phyloP scores from a whole-genome alignment of 2,113 vertebrate species.

The Malurus cyaneus region DNA sequence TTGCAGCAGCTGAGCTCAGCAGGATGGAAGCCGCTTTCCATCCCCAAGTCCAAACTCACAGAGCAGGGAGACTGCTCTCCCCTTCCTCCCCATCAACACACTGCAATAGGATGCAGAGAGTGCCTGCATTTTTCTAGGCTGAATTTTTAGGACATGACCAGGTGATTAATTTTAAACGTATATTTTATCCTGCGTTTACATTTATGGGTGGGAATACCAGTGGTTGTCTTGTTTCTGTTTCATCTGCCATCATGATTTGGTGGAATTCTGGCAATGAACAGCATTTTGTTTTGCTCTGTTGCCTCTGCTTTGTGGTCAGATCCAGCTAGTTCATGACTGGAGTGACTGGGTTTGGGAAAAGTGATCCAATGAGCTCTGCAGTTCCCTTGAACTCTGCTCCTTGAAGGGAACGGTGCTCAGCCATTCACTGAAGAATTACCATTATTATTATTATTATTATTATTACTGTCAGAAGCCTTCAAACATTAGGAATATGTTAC shows the following conservation, averaged over 20 bases:
- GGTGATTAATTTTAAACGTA: background rate
- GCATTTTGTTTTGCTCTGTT: background rate
- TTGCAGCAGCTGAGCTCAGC: constrained; percentile 30
- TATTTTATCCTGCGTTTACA: background rate
- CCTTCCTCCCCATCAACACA: background rate
- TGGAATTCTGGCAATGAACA: background rate
- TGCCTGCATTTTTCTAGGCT: background rate
- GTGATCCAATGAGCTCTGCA: background rate
- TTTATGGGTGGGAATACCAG: background rate
- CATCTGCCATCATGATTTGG: background rate
- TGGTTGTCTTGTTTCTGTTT: background rate
- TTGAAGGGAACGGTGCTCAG: background rate
- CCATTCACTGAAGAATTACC: background rate
- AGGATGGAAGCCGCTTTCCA: background rate
- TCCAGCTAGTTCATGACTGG: background rate
- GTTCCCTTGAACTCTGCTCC: background rate
- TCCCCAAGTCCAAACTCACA: background rate
- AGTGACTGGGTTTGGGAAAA: background rate
- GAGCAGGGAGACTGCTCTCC: background rate
- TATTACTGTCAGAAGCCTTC: background rate
- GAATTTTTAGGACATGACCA: background rate
- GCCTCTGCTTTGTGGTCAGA: background rate
- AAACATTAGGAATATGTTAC: background rate
- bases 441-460: background rate
- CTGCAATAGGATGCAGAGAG: background rate